phyloP scores from a whole-genome alignment of 2,888 invertebrate species.

The Nysson spinosus region DNA sequence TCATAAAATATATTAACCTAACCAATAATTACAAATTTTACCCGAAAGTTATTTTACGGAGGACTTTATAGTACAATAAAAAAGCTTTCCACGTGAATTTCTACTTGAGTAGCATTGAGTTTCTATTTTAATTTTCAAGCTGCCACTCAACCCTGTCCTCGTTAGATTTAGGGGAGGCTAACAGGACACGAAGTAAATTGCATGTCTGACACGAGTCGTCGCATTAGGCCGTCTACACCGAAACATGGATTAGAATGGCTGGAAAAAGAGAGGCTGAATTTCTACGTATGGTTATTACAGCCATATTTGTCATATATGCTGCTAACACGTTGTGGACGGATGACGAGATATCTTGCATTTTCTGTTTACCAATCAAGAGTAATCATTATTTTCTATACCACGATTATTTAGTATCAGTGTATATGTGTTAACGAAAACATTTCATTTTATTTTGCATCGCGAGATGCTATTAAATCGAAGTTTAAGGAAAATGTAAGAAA shows the following conservation, averaged over 20 bases:
- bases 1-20: no score
- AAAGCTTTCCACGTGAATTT: no score
- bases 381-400: no score
- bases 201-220: conserved; percentile 41
- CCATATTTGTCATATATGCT: conserved; percentile 3
- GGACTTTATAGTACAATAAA: not conserved
- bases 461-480: no score
- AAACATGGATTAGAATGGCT: not conserved
- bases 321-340: conserved; percentile 1
- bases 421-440: no score
- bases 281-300: conserved; percentile 8
- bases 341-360: no score
- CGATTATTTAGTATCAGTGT: no score
- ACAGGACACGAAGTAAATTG: conserved; percentile 37
- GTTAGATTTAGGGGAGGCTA: conserved; percentile 35
- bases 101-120: no score
- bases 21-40: conserved; percentile 26
- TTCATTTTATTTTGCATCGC: no score
- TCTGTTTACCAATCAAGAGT: no score
- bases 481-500: no score
- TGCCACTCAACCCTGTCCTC: conserved; percentile 40
- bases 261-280: not conserved
- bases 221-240: conserved; percentile 37
- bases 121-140: conserved; percentile 46
- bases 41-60: not conserved